phyloP scores from a whole-genome alignment of 2,888 invertebrate genomes.

The Eupelmus urozonus region DNA sequence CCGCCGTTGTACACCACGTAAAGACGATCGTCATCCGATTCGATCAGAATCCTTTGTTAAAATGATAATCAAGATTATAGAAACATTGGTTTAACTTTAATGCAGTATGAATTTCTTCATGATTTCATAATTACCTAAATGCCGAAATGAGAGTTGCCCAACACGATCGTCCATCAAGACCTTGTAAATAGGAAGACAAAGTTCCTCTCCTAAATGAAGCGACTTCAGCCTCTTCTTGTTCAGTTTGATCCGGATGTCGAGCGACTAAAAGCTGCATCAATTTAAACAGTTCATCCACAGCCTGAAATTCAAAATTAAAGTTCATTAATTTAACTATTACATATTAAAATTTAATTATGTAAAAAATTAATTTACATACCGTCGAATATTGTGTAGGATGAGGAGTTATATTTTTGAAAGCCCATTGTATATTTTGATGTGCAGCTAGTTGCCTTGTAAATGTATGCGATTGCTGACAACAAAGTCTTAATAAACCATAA shows the following conservation, averaged over 20 bases:
- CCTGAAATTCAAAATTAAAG: slow-evolving; percentile 76
- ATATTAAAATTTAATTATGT: not conserved
- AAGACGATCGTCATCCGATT: slow-evolving; percentile 92
- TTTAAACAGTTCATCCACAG: slow-evolving; percentile 94
- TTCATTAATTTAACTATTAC: no score
- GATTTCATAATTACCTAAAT: slow-evolving; percentile 79
- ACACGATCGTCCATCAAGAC: slow-evolving; percentile 92
- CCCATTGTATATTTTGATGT: slow-evolving; percentile 98
- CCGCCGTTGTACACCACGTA: slow-evolving; percentile 95
- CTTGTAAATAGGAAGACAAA: slow-evolving; percentile 91
- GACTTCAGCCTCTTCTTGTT: slow-evolving; percentile 89
- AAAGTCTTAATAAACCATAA: slow-evolving; percentile 92
- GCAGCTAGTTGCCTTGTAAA: slow-evolving; percentile 92
- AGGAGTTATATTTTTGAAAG: slow-evolving; percentile 97
- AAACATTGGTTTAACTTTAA: not conserved
- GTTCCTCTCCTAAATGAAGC: slow-evolving; percentile 90
- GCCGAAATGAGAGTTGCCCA: slow-evolving; percentile 97
- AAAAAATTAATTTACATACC: slow-evolving; percentile 73
- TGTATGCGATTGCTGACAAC: slow-evolving; percentile 91
- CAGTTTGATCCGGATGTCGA: slow-evolving; percentile 87
- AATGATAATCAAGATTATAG: slow-evolving; percentile 20
- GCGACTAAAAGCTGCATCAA: slow-evolving; percentile 92
- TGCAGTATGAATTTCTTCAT: no score
- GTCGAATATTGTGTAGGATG: slow-evolving; percentile 95
- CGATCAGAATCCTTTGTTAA: slow-evolving; percentile 86